Evolutionary conservation across 2,113 vertebrate genomes (phyloP).

Genomic region (Oreocharis arfaki): DNA sequence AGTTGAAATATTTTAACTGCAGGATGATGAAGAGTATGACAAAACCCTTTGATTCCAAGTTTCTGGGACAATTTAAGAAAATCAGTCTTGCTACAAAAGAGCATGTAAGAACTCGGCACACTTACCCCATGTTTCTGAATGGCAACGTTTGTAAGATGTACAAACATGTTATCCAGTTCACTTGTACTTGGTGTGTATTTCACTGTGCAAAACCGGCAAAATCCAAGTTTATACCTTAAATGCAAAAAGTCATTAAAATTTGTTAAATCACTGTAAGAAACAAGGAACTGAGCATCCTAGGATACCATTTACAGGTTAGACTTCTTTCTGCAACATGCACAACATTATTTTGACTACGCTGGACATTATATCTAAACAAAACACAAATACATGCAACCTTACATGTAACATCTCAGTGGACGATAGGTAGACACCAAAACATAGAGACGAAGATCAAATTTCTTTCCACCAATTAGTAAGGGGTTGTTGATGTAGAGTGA

Average conservation of each 20-base stretch:
- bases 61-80: background rate
- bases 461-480: slow-evolving; percentile 92
- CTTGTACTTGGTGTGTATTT: slow-evolving; percentile 97
- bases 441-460: slow-evolving; percentile 95
- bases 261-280: background rate
- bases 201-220: slow-evolving; percentile 97
- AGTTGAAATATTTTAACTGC: background rate
- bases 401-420: slow-evolving; percentile 96
- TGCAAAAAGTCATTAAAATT: background rate
- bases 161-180: slow-evolving; percentile 98
- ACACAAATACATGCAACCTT: background rate
- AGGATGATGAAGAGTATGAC: background rate
- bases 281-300: background rate
- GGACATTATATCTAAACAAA: background rate
- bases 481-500: slow-evolving; percentile 96
- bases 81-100: background rate
- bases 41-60: background rate
- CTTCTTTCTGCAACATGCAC: background rate
- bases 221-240: slow-evolving; percentile 93
- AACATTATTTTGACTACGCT: background rate
- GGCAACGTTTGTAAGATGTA: slow-evolving; percentile 97
- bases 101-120: background rate
- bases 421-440: slow-evolving; percentile 94
- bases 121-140: slow-evolving; percentile 96
- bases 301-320: background rate